phyloP scores from a whole-genome alignment of 2,888 invertebrate species.

The Mythimna ferrago region DNA sequence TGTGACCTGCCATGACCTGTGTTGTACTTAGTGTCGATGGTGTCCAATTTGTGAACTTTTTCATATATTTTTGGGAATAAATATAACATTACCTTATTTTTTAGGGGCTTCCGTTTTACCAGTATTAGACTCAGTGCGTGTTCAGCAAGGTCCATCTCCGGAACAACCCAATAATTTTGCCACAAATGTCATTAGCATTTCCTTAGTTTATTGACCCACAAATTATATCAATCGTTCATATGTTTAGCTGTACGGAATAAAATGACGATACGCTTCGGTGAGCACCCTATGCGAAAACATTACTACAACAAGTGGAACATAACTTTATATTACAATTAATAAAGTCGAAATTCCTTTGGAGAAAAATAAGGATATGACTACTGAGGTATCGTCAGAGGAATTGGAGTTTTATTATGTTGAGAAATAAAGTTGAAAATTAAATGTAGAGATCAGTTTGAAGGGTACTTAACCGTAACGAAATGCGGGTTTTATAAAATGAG shows the following conservation, averaged over 20 bases:
- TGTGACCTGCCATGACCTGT: too few species aligned
- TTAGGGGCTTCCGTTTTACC: too few species aligned
- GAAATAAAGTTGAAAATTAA: constrained; percentile 9
- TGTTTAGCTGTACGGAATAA: constrained; percentile 77
- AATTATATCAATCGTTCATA: constrained; percentile 76
- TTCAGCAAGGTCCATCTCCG: constrained; percentile 8
- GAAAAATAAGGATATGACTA: constrained; percentile 25
- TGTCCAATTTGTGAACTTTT: too few species aligned
- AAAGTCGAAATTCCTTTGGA: constrained; percentile 45
- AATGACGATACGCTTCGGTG: constrained; percentile 77
- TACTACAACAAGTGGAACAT: constrained; percentile 21
- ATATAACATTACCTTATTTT: too few species aligned
- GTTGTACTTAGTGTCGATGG: too few species aligned
- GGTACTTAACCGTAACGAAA: constrained; percentile 67
- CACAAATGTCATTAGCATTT: constrained; percentile 55
- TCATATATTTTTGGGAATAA: too few species aligned
- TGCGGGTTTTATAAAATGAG: constrained; percentile 68
- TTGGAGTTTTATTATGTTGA: constrained; percentile 1
- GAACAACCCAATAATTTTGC: constrained; percentile 29
- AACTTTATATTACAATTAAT: accelerated
- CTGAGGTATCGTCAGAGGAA: constrained; percentile 6
- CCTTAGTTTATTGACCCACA: constrained; percentile 71
- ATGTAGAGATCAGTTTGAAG: background rate
- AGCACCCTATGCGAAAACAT: constrained; percentile 76
- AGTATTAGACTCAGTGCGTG: background rate